A percentile compares a stretch with the other conserved stretches of the same genome.
phyloP scores from a whole-genome alignment of 2,888 invertebrate genomes.

The Pegoplata infirma region DNA sequence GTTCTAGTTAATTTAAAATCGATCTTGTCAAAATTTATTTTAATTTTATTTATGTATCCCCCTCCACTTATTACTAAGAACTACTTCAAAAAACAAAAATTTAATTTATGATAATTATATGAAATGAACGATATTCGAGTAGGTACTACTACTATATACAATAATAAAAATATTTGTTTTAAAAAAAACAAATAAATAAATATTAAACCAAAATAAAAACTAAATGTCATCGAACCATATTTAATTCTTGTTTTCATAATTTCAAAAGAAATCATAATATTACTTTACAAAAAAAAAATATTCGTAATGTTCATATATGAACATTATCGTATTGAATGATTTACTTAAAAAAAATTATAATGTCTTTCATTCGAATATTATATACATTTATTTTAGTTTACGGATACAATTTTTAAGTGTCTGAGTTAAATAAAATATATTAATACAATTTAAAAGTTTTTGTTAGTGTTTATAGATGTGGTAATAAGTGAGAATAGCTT shows the following conservation, averaged over 20 bases:
- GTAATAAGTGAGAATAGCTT: no score
- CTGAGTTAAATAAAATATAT: not conserved
- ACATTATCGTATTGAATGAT: conserved; percentile 46
- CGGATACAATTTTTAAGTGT: not conserved
- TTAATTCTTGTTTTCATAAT: conserved; percentile 41
- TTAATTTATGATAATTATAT: not conserved
- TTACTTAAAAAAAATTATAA: conserved; percentile 36
- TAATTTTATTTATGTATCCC: not conserved
- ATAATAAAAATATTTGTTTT: not conserved
- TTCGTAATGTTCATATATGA: conserved; percentile 26
- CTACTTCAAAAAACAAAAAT: not conserved
- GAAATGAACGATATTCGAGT: no score
- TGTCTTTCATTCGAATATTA: not conserved
- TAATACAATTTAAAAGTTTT: no score
- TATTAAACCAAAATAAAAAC: conserved; percentile 18
- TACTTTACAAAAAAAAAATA: conserved; percentile 35
- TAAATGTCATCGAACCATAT: conserved; percentile 58
- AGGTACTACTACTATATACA: not conserved
- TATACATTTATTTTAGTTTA: not conserved
- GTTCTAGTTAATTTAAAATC: not conserved
- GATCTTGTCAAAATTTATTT: not conserved
- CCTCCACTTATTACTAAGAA: not conserved
- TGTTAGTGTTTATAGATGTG: not conserved
- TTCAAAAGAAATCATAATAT: conserved; percentile 47
- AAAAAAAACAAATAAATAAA: conserved; percentile 25